Conservation (phyloP, 1,140 invertebrate genomes). For the Drosophila elegans region DNA sequence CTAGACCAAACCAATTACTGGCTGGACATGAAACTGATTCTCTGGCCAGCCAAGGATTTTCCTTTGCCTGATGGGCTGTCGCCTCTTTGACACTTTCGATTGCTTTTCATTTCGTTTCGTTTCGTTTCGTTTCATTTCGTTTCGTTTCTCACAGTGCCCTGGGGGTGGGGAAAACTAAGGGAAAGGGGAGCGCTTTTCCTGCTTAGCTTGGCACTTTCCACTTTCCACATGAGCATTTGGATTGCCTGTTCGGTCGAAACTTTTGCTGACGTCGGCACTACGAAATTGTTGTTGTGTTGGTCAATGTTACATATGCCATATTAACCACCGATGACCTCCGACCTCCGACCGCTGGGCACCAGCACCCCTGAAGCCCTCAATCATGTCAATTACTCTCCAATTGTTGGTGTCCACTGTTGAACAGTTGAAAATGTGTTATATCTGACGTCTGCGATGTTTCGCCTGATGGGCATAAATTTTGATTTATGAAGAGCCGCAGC, state of each 20-base stretch:
- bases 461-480: constrained; percentile 71
- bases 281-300: constrained; percentile 39
- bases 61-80: constrained; percentile 7
- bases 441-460: constrained; percentile 54
- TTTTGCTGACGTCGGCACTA: constrained; percentile 66
- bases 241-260: constrained; percentile 32
- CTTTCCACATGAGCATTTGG: constrained; percentile 34
- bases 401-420: constrained; percentile 48
- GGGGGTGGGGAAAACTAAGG: not conserved
- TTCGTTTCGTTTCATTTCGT: not conserved
- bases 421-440: constrained; percentile 60
- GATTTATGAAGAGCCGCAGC: constrained; percentile 63
- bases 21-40: constrained; percentile 18
- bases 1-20: constrained; percentile 31
- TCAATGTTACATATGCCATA: constrained; percentile 49
- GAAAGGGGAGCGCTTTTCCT: constrained; percentile 27
- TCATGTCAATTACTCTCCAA: constrained; percentile 65
- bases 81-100: constrained; percentile 44
- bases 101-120: constrained; percentile 26
- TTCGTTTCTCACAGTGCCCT: constrained; percentile 27
- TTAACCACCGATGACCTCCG: constrained; percentile 42
- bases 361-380: constrained; percentile 17
- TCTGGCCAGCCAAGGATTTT: not conserved
- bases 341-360: too few species aligned
- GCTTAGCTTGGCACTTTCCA: constrained; percentile 63